Evolutionary conservation across 2,888 invertebrate genomes (phyloP), one percentile per base, ranked within the genome.

Genomic region (Charanyca ferruginea): DNA sequence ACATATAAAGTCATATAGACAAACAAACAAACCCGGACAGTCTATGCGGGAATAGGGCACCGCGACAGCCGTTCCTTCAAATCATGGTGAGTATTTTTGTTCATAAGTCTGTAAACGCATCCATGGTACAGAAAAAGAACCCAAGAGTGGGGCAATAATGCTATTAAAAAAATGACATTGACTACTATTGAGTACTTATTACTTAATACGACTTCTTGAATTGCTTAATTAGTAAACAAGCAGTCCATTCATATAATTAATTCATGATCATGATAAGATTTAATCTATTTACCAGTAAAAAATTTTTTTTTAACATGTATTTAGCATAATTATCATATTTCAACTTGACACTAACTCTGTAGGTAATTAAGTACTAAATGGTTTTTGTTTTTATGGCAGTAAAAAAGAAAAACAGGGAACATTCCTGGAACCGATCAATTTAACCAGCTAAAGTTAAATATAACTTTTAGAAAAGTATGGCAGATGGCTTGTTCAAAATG

Each of bases 341-440:
- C 49, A 32, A 48, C 3, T 8, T 44, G 13, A 20, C 1, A 62
- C 42, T 49, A 35, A 35, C 13, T 13, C 5, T 38, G 42, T 66
- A n/a, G n/a, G n/a, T n/a, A 25, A 28, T 49, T 49, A 16, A 16
- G 9, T 3, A 48, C 11, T 42, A 35, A 22, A 66, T 44, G 22
- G 16, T 18, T 51, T n/a, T 28, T 44, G 13, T 44, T 66, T 23
- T 38, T 38, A 4, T 38, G 18, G 25, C 9, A 9, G 3, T 16
- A 16, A n/a, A 38, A 45, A 47, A n/a, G 28, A 11, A 1, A 11
- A 48, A 23, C 1, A 28, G 38, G 5, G 1, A 42, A 13, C 8
- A 42, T 62, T 62, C 23, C 6, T n/a, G 11, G 16, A 57, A 48
- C n/a, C 16, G 58, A 45, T 32, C 22, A 65, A 11, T 64, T 28